Base-by-base conservation (phyloP, 1,140 invertebrate genomes). In the Paralvinella palmiformis region DNA sequence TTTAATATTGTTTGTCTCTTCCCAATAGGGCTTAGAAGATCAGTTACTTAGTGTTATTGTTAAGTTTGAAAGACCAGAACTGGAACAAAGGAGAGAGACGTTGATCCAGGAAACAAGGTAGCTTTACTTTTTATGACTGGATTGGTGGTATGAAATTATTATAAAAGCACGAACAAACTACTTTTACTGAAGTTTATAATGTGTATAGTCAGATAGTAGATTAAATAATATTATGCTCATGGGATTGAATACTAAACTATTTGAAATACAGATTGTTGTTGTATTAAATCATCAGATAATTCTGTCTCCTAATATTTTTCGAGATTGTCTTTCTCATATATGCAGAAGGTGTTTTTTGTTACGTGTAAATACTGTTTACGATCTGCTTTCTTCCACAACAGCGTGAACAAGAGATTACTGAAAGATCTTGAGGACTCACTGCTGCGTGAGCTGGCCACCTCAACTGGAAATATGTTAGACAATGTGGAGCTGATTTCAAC, bases 391-490 rank as follows among this genome's bases (percentile, higher is more conserved):
- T 37, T 22, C 20, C 29, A 58, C 52, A n/a, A 29, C 55, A 90
- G 87, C 70, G 86, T 86, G 41, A 92, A 94, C 73, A 92, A 93
- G 74, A 88, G 87, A 67, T 76, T 92, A 15, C 79, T 94, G 32
- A 87, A 90, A 66, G 84, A 89, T 44, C 77, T 94, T 0, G 91
- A 94, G 75, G 89, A 94, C 72, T 89, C 88, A 0, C 77, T 95
- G 33, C 81, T 96, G 0, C 62, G 87, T 32, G 91, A 93, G 75
- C 81, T 95, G 63, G 87, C 91, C 0, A 88, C 87, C 0, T 91
- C 90, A 0, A 86, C 88, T 5, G 91, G 91, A 22, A 94, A 92
- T 77, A 94, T 94, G 89, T 78, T 94, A 68, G 91, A 95, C 72
- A 94, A 96, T 71, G 84, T 87, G 0, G 91, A 94, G 65, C 81